Evolutionary conservation across 1,140 invertebrate species (phyloP), one percentile per base, ranked within the genome.

Genomic region (Melanaphis sacchari): DNA sequence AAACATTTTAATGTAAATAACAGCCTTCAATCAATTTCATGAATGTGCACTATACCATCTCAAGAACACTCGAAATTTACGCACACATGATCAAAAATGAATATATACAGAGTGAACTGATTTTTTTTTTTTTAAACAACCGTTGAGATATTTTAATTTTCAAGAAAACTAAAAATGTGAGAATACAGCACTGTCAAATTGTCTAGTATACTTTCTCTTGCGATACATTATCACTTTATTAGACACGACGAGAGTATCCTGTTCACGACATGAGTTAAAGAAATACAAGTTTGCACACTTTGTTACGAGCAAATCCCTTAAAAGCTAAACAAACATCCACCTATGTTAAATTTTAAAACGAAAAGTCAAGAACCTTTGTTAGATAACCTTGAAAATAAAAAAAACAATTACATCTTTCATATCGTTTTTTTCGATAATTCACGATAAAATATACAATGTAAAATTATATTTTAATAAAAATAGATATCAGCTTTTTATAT

Each of bases 1-100:
- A 76, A 76, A 76, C 59, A 76, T 76, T 76, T 76, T 76, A 76
- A 76, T 76, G 59, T 76, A n/a, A 76, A 76, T n/a, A 76, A 76
- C 59, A 11, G 59, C 59, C 15, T 76, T 76, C 59, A 76, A 76
- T 76, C n/a, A 76, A 76, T 76, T 76, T n/a, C 59, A 76, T 18
- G 31, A 76, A 15, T 76, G 31, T 15, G 59, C 31, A n/a, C 15
- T 18, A 76, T n/a, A 7, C n/a, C 59, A n/a, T 76, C 31, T 76
- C 15, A 76, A 76, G n/a, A 76, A 76, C 15, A 76, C 59, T 76
- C 59, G 4, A 4, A n/a, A 76, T 5, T 76, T n/a, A 76, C 15
- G 15, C n/a, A 21, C 59, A 18, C 59, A 15, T 31, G 59, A 18
- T n/a, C 59, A n/a, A n/a, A n/a, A n/a, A n/a, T n/a, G n/a, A n/a